Conservation (phyloP, 2,888 invertebrate genomes). For the Philhelius pedissequus region DNA sequence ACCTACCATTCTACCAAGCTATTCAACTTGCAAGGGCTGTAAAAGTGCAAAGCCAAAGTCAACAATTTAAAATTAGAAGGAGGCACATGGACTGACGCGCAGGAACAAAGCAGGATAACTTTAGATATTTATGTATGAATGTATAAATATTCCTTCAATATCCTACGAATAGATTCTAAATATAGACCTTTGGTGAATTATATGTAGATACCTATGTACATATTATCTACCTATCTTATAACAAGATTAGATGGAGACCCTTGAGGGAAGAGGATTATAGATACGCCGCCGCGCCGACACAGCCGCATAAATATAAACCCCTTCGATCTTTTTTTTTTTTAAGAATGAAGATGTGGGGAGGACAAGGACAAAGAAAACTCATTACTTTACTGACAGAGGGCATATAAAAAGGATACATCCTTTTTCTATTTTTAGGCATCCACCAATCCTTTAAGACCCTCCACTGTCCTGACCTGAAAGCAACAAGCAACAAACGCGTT, state of each 20-base stretch:
- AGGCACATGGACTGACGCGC: conserved; percentile 14
- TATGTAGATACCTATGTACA: no score
- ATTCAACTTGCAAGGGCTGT: conserved; percentile 48
- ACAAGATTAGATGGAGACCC: not conserved
- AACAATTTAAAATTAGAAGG: conserved; percentile 60
- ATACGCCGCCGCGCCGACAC: not conserved
- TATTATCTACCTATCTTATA: not conserved
- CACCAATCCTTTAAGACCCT: conserved; percentile 44
- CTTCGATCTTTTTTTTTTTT: conserved; percentile 16
- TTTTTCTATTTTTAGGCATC: conserved; percentile 64
- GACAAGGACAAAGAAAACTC: conserved; percentile 30
- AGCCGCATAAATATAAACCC: conserved; percentile 14
- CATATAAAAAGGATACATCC: conserved; percentile 58
- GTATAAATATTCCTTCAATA: conserved; percentile 37
- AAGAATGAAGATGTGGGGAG: conserved; percentile 10
- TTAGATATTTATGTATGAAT: not conserved
- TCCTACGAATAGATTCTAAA: conserved; percentile 52
- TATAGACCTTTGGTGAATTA: conserved; percentile 36
- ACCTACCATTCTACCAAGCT: no score
- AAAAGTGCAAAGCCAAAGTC: conserved; percentile 29
- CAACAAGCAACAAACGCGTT: not conserved
- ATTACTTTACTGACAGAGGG: not conserved
- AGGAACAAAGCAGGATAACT: conserved; percentile 64
- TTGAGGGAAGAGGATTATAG: not conserved
- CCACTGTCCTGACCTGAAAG: not conserved